Evolutionary conservation across 2,797 vertebrate genomes (phyloP), one percentile per base, ranked within the genome.

Genomic region (Betta splendens): DNA sequence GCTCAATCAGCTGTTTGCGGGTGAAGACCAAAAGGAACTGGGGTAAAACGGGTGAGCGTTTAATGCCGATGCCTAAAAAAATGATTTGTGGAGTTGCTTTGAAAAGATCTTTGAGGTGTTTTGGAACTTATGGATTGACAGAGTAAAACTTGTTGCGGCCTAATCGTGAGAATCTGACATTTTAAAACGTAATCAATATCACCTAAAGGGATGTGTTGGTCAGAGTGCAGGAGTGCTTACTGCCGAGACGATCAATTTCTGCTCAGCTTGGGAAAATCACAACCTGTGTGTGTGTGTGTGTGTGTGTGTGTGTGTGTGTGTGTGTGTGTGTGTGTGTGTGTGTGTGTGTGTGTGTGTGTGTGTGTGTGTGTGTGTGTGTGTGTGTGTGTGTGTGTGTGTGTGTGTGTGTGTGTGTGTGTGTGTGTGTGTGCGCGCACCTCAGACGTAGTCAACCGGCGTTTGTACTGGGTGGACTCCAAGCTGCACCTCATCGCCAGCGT

Each of bases 401-500:
- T n/a, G n/a, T n/a, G n/a, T n/a, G n/a, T n/a, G n/a, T n/a, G n/a
- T 47, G 32, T 55, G 40, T 38, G 38, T 57, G 55, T 47, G 36
- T 53, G 15, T 54, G 31, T 61, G 47, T 57, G 12, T 73, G 51
- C 72, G 58, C 74, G 37, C 29, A 29, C 45, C 9, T 49, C 89
- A 99, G 98, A 99, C 75, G 85, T 98, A 63, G 92, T 94, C 82
- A 96, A 91, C 87, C 94, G 93, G 69, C 96, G 97, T 68, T 87
- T 99, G 22, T 99, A 98, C 87, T 99, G 98, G 98, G 96, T 98
- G 59, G 98, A 99, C 78, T 97, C 98, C 35, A 99, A 99, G 81
- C 87, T 98, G 60, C 97, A 98, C 80, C 92, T 93, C 11, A 91
- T 99, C 37, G 96, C 95, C 79, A 98, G 96, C 40, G 93, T 98